Conservation (phyloP, 2,797 vertebrate species). For the Atherinosoma microstoma region DNA sequence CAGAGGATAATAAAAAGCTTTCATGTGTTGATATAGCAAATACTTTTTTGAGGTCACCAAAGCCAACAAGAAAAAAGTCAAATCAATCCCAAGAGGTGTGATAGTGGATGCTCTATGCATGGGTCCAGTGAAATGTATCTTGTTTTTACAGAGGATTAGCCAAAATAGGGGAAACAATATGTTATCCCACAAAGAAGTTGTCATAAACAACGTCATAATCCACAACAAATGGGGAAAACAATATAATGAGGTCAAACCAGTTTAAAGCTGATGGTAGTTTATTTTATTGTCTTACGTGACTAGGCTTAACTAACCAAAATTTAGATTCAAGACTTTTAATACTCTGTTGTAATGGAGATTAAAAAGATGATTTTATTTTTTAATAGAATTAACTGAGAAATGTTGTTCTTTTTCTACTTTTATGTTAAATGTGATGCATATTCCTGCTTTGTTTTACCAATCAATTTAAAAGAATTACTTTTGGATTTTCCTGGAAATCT, state of each 20-base stretch:
- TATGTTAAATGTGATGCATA: conserved; percentile 23
- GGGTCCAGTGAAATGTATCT: conserved; percentile 49
- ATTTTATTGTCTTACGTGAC: neutral
- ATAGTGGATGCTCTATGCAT: conserved; percentile 40
- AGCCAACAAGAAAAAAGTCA: conserved; percentile 47
- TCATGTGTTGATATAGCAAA: conserved; percentile 57
- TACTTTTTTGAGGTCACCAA: conserved; percentile 31
- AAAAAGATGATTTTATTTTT: neutral
- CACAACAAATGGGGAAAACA: conserved; percentile 55
- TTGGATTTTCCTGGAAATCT: conserved; percentile 11
- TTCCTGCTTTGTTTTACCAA: conserved; percentile 35
- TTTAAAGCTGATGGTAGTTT: neutral
- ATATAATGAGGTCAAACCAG: conserved; percentile 65
- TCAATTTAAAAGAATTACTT: conserved; percentile 32
- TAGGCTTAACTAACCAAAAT: conserved; percentile 11
- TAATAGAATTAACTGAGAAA: neutral
- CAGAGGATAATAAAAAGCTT: conserved; percentile 40
- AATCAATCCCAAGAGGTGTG: conserved; percentile 43
- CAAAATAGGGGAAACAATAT: conserved; percentile 54
- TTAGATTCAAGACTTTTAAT: neutral
- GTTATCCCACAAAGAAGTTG: conserved; percentile 53
- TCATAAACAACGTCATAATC: conserved; percentile 69
- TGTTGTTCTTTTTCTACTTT: conserved; percentile 1
- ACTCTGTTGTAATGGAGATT: too few species aligned
- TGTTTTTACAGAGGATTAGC: conserved; percentile 72